Evolutionary conservation across 2,888 invertebrate genomes (phyloP).

Genomic region (Prosapia bicincta): DNA sequence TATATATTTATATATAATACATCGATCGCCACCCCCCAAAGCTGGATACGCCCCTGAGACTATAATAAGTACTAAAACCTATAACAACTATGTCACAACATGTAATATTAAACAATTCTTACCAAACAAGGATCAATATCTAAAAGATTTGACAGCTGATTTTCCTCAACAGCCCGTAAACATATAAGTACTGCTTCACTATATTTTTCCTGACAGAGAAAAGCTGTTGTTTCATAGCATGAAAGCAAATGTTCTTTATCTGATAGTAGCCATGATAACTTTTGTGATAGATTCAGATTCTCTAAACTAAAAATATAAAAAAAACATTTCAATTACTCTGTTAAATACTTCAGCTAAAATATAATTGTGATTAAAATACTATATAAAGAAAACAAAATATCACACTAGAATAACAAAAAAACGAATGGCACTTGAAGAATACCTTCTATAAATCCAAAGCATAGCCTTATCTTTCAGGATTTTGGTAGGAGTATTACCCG

Average conservation of each 20-base stretch:
- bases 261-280: constrained; percentile 58
- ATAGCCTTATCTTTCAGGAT: constrained; percentile 52
- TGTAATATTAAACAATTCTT: too few relatives aligned
- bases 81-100: too few relatives aligned
- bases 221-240: constrained; percentile 57
- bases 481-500: constrained; percentile 46
- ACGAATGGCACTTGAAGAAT: too few relatives aligned
- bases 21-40: too few relatives aligned
- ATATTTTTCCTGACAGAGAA: constrained; percentile 56
- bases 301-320: constrained; percentile 54
- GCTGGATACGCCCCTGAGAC: too few relatives aligned
- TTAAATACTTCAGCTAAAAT: too few relatives aligned
- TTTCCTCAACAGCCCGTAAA: constrained; percentile 60
- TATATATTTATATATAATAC: too few relatives aligned
- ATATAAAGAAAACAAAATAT: too few relatives aligned
- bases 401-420: too few relatives aligned
- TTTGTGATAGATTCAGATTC: constrained; percentile 55
- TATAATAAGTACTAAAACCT: too few relatives aligned
- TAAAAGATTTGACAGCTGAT: constrained; percentile 57
- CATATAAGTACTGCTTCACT: constrained; percentile 60
- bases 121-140: constrained; percentile 59
- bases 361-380: too few relatives aligned
- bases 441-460: constrained; percentile 53
- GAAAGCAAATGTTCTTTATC: constrained; percentile 58
- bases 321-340: too few relatives aligned